These are phyloP conservation scores for Ricordea florida DNA, from an alignment of 92 coral and sea anemone species.

Conservation along the genomic window DNA sequence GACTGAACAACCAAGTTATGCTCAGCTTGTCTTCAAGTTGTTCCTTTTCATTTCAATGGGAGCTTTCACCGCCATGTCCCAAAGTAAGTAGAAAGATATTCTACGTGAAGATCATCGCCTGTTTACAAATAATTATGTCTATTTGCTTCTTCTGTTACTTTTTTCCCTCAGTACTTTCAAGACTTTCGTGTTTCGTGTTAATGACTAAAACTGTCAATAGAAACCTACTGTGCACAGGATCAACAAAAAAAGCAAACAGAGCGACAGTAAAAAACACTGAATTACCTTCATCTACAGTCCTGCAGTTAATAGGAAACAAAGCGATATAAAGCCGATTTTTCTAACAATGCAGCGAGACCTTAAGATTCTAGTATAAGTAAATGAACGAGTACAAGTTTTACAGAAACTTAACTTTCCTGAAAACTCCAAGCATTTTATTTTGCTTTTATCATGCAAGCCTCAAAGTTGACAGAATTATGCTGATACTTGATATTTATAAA, in stretches of 20 bases:
- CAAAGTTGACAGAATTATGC: too few species aligned
- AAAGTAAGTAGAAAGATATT: background rate
- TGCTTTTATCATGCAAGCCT: too few species aligned
- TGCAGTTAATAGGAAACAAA: background rate
- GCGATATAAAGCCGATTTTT: background rate
- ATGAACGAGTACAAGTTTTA: too few species aligned
- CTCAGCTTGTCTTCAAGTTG: background rate
- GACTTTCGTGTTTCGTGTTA: background rate
- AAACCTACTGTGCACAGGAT: conserved; percentile 3
- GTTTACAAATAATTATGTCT: too few species aligned
- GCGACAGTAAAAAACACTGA: background rate
- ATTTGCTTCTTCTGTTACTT: too few species aligned
- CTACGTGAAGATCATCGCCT: too few species aligned
- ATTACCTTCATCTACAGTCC: background rate
- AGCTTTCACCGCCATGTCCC: background rate
- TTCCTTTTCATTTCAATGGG: background rate
- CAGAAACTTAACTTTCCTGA: too few species aligned
- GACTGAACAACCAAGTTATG: conserved; percentile 19
- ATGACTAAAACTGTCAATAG: background rate
- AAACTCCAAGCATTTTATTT: too few species aligned
- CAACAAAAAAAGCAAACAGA: background rate
- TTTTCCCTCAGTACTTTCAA: background rate
- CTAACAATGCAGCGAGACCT: too few species aligned
- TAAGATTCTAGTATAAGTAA: too few species aligned
- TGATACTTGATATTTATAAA: too few species aligned